Base-by-base conservation (phyloP, 2,888 invertebrate species). In the Cosmia pyralina region DNA sequence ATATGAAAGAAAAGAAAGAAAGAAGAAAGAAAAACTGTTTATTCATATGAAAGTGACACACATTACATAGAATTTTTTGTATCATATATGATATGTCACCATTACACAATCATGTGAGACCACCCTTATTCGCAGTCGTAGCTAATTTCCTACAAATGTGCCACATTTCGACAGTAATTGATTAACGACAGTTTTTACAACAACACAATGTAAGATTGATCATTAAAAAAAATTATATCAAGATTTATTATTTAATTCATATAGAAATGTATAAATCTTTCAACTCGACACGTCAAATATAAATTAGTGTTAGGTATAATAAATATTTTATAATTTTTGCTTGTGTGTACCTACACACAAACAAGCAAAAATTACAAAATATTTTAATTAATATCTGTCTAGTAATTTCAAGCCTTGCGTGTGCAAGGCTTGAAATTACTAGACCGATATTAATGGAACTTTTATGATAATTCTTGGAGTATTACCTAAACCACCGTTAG, bases 261-360 rank as follows among this genome's bases (percentile, higher is more conserved):
- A 81, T 84, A 63, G 73, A 60, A 69, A 64, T 58, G n/a, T 62
- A 62, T 75, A 81, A 84, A 84, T 75, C 66, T 65, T 67, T 82
- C 53, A 46, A 55, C 55, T 57, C 4, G 0, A 62, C 44, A 66
- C 50, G 79, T 79, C 69, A 57, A 75, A 81, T 69, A 13, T 71
- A 48, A 79, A 75, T 81, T 73, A 59, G 58, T 66, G 6, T 11
- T 53, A 68, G 57, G 13, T 48, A 66, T 66, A 69, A 70, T 62
- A 74, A 58, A 68, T 71, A 48, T 66, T 79, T 83, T 63, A 59
- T 79, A 17, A 59, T 66, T 79, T 74, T 62, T 67, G 38, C 34
- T 50, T 4, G 60, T 77, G n/a, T n/a, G n/a, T n/a, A n/a, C n/a
- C n/a, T n/a, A n/a, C n/a, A n/a, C n/a, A n/a, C n/a, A n/a, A n/a